Evolutionary conservation across 2,797 vertebrate genomes (phyloP), one percentile per base, ranked within the genome.

Genomic region (Tamandua tetradactyla): DNA sequence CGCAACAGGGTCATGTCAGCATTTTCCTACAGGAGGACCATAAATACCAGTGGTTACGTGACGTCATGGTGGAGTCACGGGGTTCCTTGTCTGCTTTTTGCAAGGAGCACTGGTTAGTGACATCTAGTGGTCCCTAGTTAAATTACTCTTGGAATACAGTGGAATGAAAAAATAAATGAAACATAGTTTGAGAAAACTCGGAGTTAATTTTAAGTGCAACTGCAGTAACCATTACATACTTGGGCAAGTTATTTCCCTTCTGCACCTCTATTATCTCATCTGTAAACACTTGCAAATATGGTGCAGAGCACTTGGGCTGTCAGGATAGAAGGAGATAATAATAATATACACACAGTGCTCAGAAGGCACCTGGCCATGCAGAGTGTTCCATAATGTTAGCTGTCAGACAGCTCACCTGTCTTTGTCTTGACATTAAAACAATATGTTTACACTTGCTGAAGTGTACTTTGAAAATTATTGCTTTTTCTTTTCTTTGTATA

Each of bases 51-150:
- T 2, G 61, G 27, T 55, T 12, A 3, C 27, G 37, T 1, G 3
- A 2, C 84, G 91, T 80, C n/a, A 62, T 44, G 2, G 30, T 52
- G 68, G 23, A 81, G 55, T 62, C 75, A 87, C 3, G 8, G 37
- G 12, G 7, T 42, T 74, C 37, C 85, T 61, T 1, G 0, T 7
- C 37, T 40, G 79, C 12, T 66, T 74, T 71, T 71, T 79, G 57
- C 17, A 79, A 76, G 75, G 42, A 59, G 37, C 49, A 55, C 62
- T 4, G 3, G 2, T 44, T 90, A 85, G 81, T 86, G 95, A 95
- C 96, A 93, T 81, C 96, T 96, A 94, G 92, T 66, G 94, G 94
- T 47, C 32, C 14, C 23, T 66, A 69, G 14, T 89, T 82, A 87
- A 96, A 96, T 85, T 84, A 94, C 92, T 75, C 87, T 69, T 84